These are phyloP conservation scores for Aleiodes testaceus DNA, from an alignment of 2,888 invertebrate species.

Conservation along the genomic window DNA sequence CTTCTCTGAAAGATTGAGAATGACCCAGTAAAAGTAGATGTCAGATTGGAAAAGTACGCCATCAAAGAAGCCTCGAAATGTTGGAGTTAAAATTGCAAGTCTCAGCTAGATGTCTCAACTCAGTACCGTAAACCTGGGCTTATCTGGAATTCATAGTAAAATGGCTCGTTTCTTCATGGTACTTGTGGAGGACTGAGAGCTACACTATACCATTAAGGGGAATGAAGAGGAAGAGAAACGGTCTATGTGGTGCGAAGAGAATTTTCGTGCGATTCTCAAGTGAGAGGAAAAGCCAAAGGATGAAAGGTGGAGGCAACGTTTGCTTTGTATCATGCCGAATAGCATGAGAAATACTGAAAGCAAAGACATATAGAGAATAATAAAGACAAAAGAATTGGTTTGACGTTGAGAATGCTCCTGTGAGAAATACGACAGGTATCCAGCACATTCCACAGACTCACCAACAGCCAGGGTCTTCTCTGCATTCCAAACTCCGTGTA, in stretches of 20 bases:
- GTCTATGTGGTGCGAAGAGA: constrained; percentile 26
- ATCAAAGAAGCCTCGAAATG: constrained; percentile 23
- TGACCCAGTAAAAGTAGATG: neutral
- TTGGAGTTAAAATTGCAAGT: constrained; percentile 15
- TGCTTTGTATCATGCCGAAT: constrained; percentile 47
- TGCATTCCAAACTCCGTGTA: constrained; percentile 30
- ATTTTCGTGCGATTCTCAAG: constrained; percentile 5
- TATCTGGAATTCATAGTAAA: constrained; percentile 66
- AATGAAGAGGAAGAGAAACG: constrained; percentile 9
- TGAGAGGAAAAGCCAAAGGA: constrained; percentile 4
- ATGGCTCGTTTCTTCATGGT: constrained; percentile 60
- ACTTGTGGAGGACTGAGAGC: constrained; percentile 32
- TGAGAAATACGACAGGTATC: constrained; percentile 47
- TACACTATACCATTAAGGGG: constrained; percentile 30
- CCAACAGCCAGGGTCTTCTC: constrained; percentile 14
- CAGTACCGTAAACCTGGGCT: constrained; percentile 61
- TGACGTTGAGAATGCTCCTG: constrained; percentile 36
- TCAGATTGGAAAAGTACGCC: constrained; percentile 3
- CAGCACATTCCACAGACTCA: constrained; percentile 40
- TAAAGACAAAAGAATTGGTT: constrained; percentile 2
- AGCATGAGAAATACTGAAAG: constrained; percentile 14
- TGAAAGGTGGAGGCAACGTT: constrained; percentile 48
- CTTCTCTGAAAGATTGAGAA: constrained; percentile 16
- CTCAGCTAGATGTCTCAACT: constrained; percentile 37
- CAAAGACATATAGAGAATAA: constrained; percentile 41